Evolutionary conservation across 2,797 vertebrate species (phyloP), one percentile per base, ranked within the genome.

Genomic region (Cebuella pygmaea): DNA sequence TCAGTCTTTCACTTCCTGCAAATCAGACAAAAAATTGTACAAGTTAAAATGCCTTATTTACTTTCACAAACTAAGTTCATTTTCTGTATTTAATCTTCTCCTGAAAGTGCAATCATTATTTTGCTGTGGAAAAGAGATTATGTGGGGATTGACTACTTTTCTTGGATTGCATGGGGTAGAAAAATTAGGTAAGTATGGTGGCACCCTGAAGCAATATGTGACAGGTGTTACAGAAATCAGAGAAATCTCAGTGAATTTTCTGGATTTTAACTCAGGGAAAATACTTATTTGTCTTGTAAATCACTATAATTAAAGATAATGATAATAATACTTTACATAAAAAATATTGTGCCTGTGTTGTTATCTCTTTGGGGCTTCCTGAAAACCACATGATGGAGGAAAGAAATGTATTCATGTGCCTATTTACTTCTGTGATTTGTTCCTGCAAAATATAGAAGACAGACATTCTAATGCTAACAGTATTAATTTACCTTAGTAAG

Each of bases 251-350:
- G 1, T 74, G 61, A 95, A 74, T 78, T 97, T 93, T 85, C 50
- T 96, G 48, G 36, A 67, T 95, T 92, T 97, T 84, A 87, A 89
- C n/a, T 96, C n/a, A 88, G 59, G 61, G 61, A 96, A 95, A 97
- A 89, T 74, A 96, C 22, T 61, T 74, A 90, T 85, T 95, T 90
- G 78, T 82, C 74, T 91, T 90, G n/a, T 30, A 80, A 90, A 96
- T 83, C 55, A 44, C 59, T 92, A 3, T 90, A 95, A 80, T 85
- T 80, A 95, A 96, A 76, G 33, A 78, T 84, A 94, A 80, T 44
- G 72, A 83, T 67, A 89, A 88, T 70, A 85, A 67, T 81, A 84
- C 10, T 46, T 90, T 59, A 57, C 44, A 83, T 91, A 22, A 94
- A 83, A 97, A 94, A 82, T 80, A n/a, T 48, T 90, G 50, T 86